Percentiles rank a stretch among this genome's conserved stretches.
These are phyloP conservation scores for Cercocebus atys DNA, from an alignment of 2,113 vertebrate genomes.

Conservation along the genomic window DNA sequence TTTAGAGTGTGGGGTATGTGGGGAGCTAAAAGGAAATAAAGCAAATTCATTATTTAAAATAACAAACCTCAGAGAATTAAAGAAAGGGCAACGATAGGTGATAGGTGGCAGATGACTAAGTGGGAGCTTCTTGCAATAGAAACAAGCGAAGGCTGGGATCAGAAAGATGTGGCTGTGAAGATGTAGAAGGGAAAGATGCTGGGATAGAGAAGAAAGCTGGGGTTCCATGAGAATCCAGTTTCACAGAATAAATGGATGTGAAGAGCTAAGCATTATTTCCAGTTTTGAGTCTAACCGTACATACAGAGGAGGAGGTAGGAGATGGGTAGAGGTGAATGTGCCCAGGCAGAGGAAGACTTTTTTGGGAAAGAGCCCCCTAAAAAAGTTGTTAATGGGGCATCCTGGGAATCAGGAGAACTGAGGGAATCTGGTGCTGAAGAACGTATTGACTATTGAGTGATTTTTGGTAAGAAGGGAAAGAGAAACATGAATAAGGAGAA, in stretches of 20 bases:
- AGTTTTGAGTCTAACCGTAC: not conserved
- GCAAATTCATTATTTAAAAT: not conserved
- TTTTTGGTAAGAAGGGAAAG: not conserved
- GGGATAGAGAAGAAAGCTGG: not conserved
- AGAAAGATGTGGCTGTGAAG: not conserved
- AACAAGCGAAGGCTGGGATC: not conserved
- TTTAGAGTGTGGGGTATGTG: not conserved
- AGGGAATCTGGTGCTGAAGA: not conserved
- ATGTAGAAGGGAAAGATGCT: not conserved
- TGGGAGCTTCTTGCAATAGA: not conserved
- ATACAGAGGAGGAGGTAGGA: not conserved
- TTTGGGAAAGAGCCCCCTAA: rapidly evolving
- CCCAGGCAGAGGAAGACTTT: not conserved
- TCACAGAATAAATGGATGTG: not conserved
- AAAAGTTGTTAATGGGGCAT: not conserved
- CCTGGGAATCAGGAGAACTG: not conserved
- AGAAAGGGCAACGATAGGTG: not conserved
- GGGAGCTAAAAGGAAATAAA: not conserved
- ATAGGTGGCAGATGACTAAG: not conserved
- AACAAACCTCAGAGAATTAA: not conserved
- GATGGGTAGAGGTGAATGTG: no score
- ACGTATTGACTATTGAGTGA: not conserved
- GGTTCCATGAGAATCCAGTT: not conserved
- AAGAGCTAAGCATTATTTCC: not conserved
- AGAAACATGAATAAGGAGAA: not conserved